A percentile compares a stretch with the other conserved stretches of the same genome.
phyloP scores from a whole-genome alignment of 2,888 invertebrate genomes.

The Criorhina ranunculi region DNA sequence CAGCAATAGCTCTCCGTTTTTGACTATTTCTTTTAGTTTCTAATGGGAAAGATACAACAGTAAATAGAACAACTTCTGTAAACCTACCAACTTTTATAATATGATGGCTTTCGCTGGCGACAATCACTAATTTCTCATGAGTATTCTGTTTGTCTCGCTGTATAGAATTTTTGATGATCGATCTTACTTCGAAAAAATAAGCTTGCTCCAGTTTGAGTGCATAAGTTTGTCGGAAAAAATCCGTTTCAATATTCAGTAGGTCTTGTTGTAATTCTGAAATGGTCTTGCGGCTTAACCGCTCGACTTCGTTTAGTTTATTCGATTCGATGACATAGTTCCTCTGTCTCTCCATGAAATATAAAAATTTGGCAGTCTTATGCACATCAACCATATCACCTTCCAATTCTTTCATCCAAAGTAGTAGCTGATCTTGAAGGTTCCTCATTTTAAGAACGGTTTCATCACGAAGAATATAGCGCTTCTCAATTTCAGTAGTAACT shows the following conservation, averaged over 20 bases:
- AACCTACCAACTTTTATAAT: conserved; percentile 79
- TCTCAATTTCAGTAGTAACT: conserved; percentile 80
- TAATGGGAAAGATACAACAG: conserved; percentile 43
- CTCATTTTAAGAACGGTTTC: conserved; percentile 79
- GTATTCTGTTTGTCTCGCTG: conserved; percentile 78
- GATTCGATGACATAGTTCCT: conserved; percentile 79
- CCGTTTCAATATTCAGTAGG: conserved; percentile 78
- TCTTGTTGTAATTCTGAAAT: conserved; percentile 78
- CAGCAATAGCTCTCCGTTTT: conserved; percentile 81
- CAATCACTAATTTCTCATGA: conserved; percentile 79
- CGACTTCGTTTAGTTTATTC: conserved; percentile 78
- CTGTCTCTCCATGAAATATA: conserved; percentile 80
- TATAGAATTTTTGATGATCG: conserved; percentile 79
- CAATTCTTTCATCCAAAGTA: conserved; percentile 78
- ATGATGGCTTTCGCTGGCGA: conserved; percentile 80
- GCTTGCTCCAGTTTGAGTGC: conserved; percentile 80
- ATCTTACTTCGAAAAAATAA: conserved; percentile 80
- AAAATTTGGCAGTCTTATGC: conserved; percentile 80
- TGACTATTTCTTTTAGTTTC: conserved; percentile 79
- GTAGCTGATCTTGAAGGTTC: conserved; percentile 78
- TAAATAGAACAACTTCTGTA: neutral
- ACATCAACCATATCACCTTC: conserved; percentile 79
- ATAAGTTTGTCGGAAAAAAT: conserved; percentile 78
- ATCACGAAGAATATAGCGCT: conserved; percentile 80
- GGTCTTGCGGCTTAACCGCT: conserved; percentile 68